Base-by-base conservation (phyloP, 2,888 invertebrate species). In the Lamproptera curius region DNA sequence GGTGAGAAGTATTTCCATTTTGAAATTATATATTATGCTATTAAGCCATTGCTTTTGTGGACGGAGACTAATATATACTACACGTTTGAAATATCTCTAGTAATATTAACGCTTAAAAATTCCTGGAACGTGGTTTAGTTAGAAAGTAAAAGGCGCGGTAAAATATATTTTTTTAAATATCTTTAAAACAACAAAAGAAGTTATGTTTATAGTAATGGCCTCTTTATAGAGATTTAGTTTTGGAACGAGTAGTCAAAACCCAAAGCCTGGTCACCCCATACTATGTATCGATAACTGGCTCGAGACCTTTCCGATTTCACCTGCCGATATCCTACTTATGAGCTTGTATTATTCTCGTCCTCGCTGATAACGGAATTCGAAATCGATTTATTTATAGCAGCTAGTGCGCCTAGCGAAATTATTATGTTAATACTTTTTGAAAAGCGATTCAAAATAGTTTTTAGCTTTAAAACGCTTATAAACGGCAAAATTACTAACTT, bases 291-390 rank as follows among this genome's bases (percentile, higher is more conserved):
- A 16, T 15, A 44, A 49, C 49, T 35, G 34, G 43, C 34, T 44
- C 44, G 28, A 16, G 40, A 49, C 44, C 49, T 49, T 44, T 35
- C 49, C 35, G 40, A 40, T 49, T 49, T 49, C 49, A 44, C 44
- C 39, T 17, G 26, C 35, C 39, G 35, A 44, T 49, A 48, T 42
- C 35, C 43, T 40, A 44, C 43, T 49, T 48, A 48, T 37, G 14
- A 23, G 23, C 31, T 38, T 23, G n/a, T n/a, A 11, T 43, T 49
- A 40, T 35, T 39, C 28, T 35, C 28, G 43, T 43, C 39, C 26
- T 48, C 38, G 2, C 33, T 15, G 42, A 10, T 16, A 35, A 40
- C 23, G 28, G 31, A n/a, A 28, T 13, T n/a, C n/a, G 31, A 31
- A n/a, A 13, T 31, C 6, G 5, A 31, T 31, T 31, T 31, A 31